Percentiles rank a stretch among this genome's conserved stretches.
phyloP scores from a whole-genome alignment of 2,888 invertebrate genomes.

The Oligia strigilis region DNA sequence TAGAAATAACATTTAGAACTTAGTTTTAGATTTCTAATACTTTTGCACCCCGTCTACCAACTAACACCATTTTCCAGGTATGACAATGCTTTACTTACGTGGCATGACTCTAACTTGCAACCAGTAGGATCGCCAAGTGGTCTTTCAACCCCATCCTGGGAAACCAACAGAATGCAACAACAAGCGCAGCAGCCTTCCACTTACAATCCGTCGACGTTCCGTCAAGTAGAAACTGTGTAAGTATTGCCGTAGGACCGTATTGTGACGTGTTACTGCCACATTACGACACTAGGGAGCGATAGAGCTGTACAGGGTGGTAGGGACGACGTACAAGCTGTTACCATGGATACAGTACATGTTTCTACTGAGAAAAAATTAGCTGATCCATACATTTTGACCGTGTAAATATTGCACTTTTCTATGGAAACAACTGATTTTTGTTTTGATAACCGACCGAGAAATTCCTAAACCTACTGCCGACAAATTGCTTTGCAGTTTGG shows the following conservation, averaged over 20 bases:
- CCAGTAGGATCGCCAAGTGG: slow-evolving; percentile 72
- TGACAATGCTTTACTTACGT: slow-evolving; percentile 76
- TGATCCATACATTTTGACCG: neutral
- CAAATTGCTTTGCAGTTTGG: too few relatives aligned
- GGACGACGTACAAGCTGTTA: neutral
- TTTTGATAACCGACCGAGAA: too few relatives aligned
- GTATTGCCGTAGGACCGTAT: slow-evolving; percentile 30
- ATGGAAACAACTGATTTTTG: too few relatives aligned
- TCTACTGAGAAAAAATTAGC: neutral
- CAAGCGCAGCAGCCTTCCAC: slow-evolving; percentile 2
- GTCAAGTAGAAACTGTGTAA: slow-evolving; percentile 85
- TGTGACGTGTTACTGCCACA: slow-evolving; percentile 29
- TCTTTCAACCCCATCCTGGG: slow-evolving; percentile 47
- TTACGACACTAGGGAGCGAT: neutral
- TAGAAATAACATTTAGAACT: slow-evolving; percentile 35
- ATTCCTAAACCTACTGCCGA: too few relatives aligned
- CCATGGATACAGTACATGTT: neutral
- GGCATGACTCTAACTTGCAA: slow-evolving; percentile 82
- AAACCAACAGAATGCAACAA: slow-evolving; percentile 28
- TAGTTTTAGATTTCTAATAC: slow-evolving; percentile 36
- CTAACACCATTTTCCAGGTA: slow-evolving; percentile 72
- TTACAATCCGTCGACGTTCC: slow-evolving; percentile 65
- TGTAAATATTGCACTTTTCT: too few relatives aligned
- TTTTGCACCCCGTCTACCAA: slow-evolving; percentile 57
- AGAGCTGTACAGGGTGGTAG: neutral